Evolutionary conservation across 1,140 invertebrate species (phyloP).

Genomic region (Sitophilus oryzae): DNA sequence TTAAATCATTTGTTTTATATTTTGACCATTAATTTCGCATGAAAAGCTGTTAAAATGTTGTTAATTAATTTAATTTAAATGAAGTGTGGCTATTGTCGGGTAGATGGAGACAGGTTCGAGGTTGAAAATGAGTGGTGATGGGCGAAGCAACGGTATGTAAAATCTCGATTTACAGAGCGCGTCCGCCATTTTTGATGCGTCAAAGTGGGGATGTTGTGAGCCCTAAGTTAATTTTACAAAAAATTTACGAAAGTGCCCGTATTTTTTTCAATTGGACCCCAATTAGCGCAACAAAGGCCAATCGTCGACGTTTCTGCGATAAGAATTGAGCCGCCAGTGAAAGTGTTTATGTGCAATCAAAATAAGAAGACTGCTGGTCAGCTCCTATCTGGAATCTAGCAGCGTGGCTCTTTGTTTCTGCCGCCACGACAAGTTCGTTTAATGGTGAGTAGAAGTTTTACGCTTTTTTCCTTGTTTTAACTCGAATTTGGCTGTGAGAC

Average conservation of each 20-base stretch:
- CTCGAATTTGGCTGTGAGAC: not conserved
- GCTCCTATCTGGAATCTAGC: slow-evolving; percentile 36
- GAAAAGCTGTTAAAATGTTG: too few species aligned
- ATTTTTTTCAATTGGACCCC: slow-evolving; percentile 26
- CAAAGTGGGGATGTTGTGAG: slow-evolving; percentile 40
- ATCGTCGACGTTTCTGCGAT: slow-evolving; percentile 8
- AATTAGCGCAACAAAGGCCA: slow-evolving; percentile 10
- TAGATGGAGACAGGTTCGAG: not conserved
- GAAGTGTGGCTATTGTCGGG: too few species aligned
- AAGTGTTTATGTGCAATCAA: slow-evolving; percentile 34
- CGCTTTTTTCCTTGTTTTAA: not conserved
- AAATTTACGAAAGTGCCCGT: slow-evolving; percentile 34
- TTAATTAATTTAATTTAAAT: too few species aligned
- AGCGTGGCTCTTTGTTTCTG: slow-evolving; percentile 42
- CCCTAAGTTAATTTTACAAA: slow-evolving; percentile 31
- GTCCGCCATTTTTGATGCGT: slow-evolving; percentile 41
- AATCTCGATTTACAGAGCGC: slow-evolving; percentile 34
- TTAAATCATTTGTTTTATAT: too few species aligned
- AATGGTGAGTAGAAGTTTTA: slow-evolving; percentile 34
- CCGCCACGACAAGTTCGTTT: slow-evolving; percentile 36
- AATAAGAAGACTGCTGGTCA: slow-evolving; percentile 28
- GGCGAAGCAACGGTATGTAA: slow-evolving; percentile 23
- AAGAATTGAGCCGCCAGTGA: slow-evolving; percentile 27
- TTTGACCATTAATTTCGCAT: too few species aligned
- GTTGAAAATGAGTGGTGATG: slow-evolving; percentile 4